These are phyloP conservation scores for Catamblyrhynchus diadema DNA, from an alignment of 2,797 vertebrate genomes.

Conservation along the genomic window DNA sequence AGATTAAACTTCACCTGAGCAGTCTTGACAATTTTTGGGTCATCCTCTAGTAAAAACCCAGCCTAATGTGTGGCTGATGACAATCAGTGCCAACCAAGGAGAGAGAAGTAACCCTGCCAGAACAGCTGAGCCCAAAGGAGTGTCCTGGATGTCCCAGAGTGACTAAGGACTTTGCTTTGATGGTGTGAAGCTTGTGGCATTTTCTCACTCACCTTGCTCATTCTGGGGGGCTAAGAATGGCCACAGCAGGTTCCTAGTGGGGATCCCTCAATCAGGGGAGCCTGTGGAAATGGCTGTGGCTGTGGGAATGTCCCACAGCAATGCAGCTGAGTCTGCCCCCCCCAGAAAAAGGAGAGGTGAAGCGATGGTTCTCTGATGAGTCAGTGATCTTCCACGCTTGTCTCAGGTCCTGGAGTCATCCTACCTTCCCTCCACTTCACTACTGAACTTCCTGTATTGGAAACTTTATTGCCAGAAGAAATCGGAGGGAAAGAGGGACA, in stretches of 20 bases:
- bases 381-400: fast-evolving
- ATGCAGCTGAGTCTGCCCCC: not conserved
- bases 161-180: not conserved
- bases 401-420: not conserved
- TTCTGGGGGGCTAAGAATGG: not conserved
- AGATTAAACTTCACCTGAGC: not conserved
- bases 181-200: not conserved
- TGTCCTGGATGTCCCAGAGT: not conserved
- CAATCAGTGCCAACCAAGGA: not conserved
- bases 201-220: not conserved
- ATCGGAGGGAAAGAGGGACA: not conserved
- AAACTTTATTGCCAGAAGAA: not conserved
- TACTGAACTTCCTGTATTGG: not conserved
- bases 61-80: not conserved
- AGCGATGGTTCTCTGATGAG: not conserved
- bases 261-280: not conserved
- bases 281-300: not conserved
- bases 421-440: not conserved
- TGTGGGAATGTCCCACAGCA: not conserved
- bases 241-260: fast-evolving
- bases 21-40: not conserved
- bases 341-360: not conserved
- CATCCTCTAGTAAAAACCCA: not conserved
- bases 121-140: not conserved
- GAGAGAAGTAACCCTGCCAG: not conserved